Base-by-base conservation (phyloP, 2,888 invertebrate genomes). In the Drosophila suboccidentalis region DNA sequence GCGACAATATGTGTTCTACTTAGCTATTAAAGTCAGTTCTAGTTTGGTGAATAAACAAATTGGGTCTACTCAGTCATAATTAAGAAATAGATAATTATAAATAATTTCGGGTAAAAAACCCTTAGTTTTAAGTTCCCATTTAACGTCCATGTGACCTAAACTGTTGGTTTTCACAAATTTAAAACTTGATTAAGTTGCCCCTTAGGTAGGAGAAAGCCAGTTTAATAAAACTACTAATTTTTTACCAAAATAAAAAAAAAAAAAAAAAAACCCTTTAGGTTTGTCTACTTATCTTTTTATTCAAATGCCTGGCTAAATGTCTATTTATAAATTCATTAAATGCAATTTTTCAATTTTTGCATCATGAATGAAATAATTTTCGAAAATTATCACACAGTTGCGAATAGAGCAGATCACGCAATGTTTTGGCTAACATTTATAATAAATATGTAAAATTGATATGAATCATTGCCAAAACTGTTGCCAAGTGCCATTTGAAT, bases 321-420 rank as follows among this genome's bases (percentile, higher is more conserved):
- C 43, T 55, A 55, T 55, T 44, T 22, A 34, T 55, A 44, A n/a
- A 44, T 34, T 34, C 13, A 55, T 19, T 34, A 44, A 15, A 19
- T 44, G 11, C 4, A 44, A n/a, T 44, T 44, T 55, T n/a, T 10
- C 3, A 34, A 22, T 34, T 44, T 34, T 44, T 43, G n/a, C 29
- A 13, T 17, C 19, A 34, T 44, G 22, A 36, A 19, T 36, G 22
- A 34, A 44, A 44, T 11, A 36, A 4, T 17, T 8, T 15, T 29
- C 17, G 10, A 49, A 29, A 17, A 32, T 49, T 49, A 49, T 32
- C 29, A 17, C 17, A 49, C 32, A 9, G 11, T 17, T 43, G 22
- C 9, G n/a, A 36, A 51, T 2, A 51, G 50, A n/a, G n/a, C n/a
- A 43, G 3, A 43, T 32, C 43, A 44, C 3, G 22, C 34, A 11